phyloP scores from a whole-genome alignment of 2,797 vertebrate genomes.

The Fratercula arctica region DNA sequence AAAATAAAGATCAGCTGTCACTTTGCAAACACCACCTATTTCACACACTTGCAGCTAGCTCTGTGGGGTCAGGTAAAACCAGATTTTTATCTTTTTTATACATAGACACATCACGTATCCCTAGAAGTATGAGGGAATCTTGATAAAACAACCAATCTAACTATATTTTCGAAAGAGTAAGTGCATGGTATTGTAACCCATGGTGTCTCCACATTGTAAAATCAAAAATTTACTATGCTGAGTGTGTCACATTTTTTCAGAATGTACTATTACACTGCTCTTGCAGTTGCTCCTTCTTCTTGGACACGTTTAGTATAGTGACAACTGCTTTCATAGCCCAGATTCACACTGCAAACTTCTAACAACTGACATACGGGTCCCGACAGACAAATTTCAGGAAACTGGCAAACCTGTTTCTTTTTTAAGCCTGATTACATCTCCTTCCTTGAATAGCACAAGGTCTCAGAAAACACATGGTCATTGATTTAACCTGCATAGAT shows the following conservation, averaged over 20 bases:
- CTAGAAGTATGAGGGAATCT: not conserved
- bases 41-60: not conserved
- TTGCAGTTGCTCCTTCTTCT: not conserved
- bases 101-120: not conserved
- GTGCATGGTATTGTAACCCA: not conserved
- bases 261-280: not conserved
- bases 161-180: conserved; percentile 23
- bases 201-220: not conserved
- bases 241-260: not conserved
- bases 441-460: not conserved
- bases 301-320: not conserved
- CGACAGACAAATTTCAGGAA: not conserved
- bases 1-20: conserved; percentile 25
- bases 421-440: not conserved
- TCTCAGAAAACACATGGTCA: not conserved
- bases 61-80: not conserved
- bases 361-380: not conserved
- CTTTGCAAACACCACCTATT: not conserved
- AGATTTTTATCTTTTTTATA: not conserved
- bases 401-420: not conserved
- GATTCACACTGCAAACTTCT: not conserved
- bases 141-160: not conserved
- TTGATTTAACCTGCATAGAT: not conserved
- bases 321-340: not conserved
- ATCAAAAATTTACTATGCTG: not conserved